Base-by-base conservation (phyloP, 2,797 vertebrate species). In the Scolopax bukidnonensis region DNA sequence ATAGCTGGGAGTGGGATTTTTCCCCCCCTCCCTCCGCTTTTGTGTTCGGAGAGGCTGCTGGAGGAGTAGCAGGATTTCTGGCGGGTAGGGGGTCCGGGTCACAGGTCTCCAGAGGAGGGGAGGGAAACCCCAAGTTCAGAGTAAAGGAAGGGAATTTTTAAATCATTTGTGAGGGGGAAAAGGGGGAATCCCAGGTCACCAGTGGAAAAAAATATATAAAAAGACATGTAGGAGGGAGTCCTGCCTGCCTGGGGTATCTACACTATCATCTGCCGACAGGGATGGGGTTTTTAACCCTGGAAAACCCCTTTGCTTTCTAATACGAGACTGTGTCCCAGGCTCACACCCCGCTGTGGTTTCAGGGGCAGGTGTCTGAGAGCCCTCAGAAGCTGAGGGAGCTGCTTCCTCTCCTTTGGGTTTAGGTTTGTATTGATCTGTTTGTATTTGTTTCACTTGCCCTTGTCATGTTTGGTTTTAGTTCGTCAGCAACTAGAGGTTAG, bases 281-380 rank as follows among this genome's bases (percentile, higher is more conserved):
- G 87, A 60, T 23, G 50, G 65, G 48, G 4, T 4, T 70, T 76
- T 94, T 81, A 85, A 75, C 53, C 12, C 53, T 30, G 76, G 60
- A 91, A 92, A 95, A 48, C 4, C 76, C 91, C 82, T 89, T 67
- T 95, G 85, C 93, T 95, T 93, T 96, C 93, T 91, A 94, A 73
- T 48, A 57, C 0, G 2, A 0, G 38, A 23, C 63, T 41, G 71
- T 18, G 57, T 79, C 91, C 65, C 60, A 64, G 48, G 65, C 43
- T 91, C 32, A 36, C 75, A n/a, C 53, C 63, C 54, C 3, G 1
- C 47, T 81, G 85, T 36, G 89, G 85, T 92, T 93, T 80, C 61
- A 59, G 18, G 75, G 48, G 36, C 0, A 5, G 51, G 23, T 77
- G 53, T 84, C 6, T 32, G 8, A 5, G 56, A 0, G 1, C 51